Base-by-base conservation (phyloP, 2,797 vertebrate species). In the Ptychadena robeensis region DNA sequence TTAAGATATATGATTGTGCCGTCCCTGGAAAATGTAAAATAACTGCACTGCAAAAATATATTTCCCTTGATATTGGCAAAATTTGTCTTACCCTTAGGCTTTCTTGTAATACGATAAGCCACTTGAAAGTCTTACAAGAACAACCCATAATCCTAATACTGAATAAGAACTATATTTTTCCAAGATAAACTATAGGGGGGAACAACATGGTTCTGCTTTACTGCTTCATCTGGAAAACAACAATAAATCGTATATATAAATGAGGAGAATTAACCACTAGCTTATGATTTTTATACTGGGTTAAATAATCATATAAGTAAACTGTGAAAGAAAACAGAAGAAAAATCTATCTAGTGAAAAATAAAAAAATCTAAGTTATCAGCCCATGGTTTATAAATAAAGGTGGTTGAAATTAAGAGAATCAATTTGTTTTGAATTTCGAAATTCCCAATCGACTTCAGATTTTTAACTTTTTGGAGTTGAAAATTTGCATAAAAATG, bases 11-110 rank as follows among this genome's bases (percentile, higher is more conserved):
- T 69, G 65, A 12, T 59, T 35, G 31, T 12, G 31, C 53, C 53
- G n/a, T 69, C 40, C 38, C 15, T 69, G 76, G 44, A 79, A 79
- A 79, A 68, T 68, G 64, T 35, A 68, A 12, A 68, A 79, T 53
- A 79, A 35, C 76, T 53, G n/a, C 25, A 69, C 25, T 79, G 35
- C 53, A 32, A 44, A 68, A 57, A 59, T 79, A 59, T 59, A 79
- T 79, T 79, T 69, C 44, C 38, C 44, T 69, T 68, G 32, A 79
- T 69, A 68, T 37, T 79, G 76, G 76, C 40, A 68, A 68, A 79
- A 69, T 69, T 57, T 27, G 22, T 34, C 12, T 68, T 68, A 57
- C 64, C 44, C 76, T 57, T 35, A 68, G 75, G 65, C 44, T 78
- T 68, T 67, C 30, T 67, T 48, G 63, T 27, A 78, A 78, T 78